Evolutionary conservation across 2,888 invertebrate genomes (phyloP).

Genomic region (Cheilosia vulpina): DNA sequence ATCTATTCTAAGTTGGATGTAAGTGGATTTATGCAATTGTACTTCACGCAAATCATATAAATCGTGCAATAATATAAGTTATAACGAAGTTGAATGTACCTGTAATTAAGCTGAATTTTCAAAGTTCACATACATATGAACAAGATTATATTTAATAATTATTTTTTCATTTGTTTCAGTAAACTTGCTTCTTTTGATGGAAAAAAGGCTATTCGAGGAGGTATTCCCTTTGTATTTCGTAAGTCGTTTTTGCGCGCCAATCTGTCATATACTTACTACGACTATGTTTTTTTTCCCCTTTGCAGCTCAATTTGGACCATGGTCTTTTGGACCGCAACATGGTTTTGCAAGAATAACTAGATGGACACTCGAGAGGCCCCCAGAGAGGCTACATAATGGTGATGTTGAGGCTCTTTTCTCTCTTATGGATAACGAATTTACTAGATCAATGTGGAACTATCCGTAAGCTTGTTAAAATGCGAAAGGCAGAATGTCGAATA

Average conservation of each 20-base stretch:
- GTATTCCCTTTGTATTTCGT: conserved; percentile 99
- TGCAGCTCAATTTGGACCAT: conserved; percentile 96
- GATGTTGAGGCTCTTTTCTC: conserved; percentile 97
- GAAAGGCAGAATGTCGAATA: neutral
- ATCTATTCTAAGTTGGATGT: too few species aligned
- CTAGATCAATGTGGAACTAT: conserved; percentile 97
- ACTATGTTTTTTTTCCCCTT: neutral
- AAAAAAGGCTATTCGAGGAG: conserved; percentile 97
- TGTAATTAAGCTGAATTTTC: too few species aligned
- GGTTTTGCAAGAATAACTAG: conserved; percentile 97
- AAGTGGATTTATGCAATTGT: too few species aligned
- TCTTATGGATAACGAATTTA: conserved; percentile 96
- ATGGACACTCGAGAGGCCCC: conserved; percentile 95
- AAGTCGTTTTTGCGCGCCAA: conserved; percentile 85
- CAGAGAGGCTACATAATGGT: conserved; percentile 93
- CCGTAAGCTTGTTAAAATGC: conserved; percentile 86
- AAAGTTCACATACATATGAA: neutral
- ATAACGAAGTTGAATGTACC: too few species aligned
- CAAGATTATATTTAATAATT: neutral
- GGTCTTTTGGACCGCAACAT: conserved; percentile 97
- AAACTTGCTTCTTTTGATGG: conserved; percentile 98
- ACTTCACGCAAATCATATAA: too few species aligned
- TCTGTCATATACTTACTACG: neutral
- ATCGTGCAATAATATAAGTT: too few species aligned
- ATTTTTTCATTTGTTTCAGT: conserved; percentile 85